A percentile compares a stretch with the other conserved stretches of the same genome.
phyloP scores from a whole-genome alignment of 2,797 vertebrate genomes.

The Picus viridis region DNA sequence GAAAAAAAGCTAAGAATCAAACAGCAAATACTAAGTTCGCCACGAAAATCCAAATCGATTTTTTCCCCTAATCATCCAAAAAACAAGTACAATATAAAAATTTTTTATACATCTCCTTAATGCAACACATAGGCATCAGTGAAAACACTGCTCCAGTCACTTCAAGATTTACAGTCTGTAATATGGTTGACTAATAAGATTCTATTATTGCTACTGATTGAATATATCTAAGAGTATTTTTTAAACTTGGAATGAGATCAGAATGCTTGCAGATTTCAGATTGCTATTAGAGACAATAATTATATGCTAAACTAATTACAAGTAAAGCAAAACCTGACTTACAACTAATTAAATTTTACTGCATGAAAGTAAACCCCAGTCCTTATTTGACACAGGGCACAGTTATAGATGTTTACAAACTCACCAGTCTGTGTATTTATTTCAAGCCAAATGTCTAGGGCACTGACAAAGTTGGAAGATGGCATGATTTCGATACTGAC shows the following conservation, averaged over 20 bases:
- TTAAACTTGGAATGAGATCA: conserved; percentile 74
- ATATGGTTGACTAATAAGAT: conserved; percentile 65
- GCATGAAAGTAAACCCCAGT: conserved; percentile 69
- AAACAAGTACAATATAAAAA: not conserved
- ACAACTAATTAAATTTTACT: conserved; percentile 80
- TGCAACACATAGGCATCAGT: not conserved
- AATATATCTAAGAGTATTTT: conserved; percentile 47
- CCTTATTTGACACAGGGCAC: conserved; percentile 70
- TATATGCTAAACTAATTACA: conserved; percentile 81
- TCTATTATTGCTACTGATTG: conserved; percentile 59
- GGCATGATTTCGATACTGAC: conserved; percentile 43
- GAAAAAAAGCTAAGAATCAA: not conserved
- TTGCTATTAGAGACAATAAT: conserved; percentile 78
- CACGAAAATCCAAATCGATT: not conserved
- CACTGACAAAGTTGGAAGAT: conserved; percentile 58
- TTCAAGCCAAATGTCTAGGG: conserved; percentile 63
- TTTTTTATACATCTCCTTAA: not conserved
- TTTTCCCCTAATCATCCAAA: not conserved
- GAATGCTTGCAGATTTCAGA: conserved; percentile 76
- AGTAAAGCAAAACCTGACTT: conserved; percentile 78
- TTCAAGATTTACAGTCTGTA: conserved; percentile 58
- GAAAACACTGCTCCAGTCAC: conserved; percentile 7
- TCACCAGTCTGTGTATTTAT: conserved; percentile 53
- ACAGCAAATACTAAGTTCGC: not conserved
- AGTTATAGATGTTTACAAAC: conserved; percentile 62